Conservation (phyloP, 2,113 vertebrate genomes). For the Eurystomus gularis region DNA sequence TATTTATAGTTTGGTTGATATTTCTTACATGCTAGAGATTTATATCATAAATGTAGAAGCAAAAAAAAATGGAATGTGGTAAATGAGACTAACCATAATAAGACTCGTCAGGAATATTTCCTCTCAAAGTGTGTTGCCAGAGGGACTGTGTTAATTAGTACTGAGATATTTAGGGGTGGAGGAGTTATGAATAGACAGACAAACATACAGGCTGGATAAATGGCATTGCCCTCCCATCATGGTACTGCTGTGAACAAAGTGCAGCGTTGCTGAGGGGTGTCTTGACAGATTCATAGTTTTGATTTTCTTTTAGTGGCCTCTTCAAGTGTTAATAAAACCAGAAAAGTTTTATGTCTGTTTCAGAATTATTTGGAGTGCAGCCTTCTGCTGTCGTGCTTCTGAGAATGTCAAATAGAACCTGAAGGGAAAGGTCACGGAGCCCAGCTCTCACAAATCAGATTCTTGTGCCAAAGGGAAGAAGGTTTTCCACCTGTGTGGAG, state of each 20-base stretch:
- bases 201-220: background rate
- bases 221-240: background rate
- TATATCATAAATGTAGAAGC: background rate
- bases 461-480: conserved; percentile 7
- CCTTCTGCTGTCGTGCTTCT: background rate
- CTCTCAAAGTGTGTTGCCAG: background rate
- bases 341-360: conserved; percentile 58
- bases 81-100: background rate
- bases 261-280: background rate
- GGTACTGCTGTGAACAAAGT: background rate
- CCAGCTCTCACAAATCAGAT: conserved; percentile 29
- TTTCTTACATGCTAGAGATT: background rate
- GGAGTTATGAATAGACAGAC: background rate
- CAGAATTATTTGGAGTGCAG: conserved; percentile 39
- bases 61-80: background rate
- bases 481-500: conserved; percentile 35
- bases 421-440: conserved; percentile 46
- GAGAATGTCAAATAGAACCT: conserved; percentile 55
- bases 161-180: background rate
- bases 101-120: background rate
- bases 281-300: conserved; percentile 68
- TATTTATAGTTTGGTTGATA: background rate
- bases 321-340: conserved; percentile 66
- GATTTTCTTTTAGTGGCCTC: conserved; percentile 65
- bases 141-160: background rate